phyloP scores from a whole-genome alignment of 2,797 vertebrate genomes.

The Enteromius anoplus region DNA sequence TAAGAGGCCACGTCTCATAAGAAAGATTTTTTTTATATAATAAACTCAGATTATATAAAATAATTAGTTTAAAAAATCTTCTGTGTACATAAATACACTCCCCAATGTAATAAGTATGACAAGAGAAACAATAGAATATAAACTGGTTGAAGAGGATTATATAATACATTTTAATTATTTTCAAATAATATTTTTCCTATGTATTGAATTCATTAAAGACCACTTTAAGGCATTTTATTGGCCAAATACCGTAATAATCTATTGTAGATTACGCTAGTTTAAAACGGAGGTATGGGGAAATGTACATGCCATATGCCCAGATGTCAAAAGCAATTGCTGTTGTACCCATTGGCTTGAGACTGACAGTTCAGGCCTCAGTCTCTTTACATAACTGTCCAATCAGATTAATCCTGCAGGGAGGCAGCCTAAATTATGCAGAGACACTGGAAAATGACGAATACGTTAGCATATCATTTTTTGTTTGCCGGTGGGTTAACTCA shows the following conservation, averaged over 20 bases:
- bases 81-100: background rate
- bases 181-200: background rate
- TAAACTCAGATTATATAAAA: background rate
- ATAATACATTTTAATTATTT: background rate
- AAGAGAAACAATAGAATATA: background rate
- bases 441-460: conserved; percentile 61
- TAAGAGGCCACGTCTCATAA: background rate
- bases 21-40: background rate
- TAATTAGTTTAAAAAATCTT: background rate
- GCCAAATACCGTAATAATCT: conserved; percentile 5
- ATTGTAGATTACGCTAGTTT: conserved; percentile 19
- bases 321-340: conserved; percentile 60
- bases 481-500: conserved; percentile 54
- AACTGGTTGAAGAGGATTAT: background rate
- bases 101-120: background rate
- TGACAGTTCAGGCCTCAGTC: conserved; percentile 59
- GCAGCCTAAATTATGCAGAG: conserved; percentile 61
- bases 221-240: background rate
- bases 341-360: conserved; percentile 54
- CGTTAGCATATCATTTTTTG: conserved; percentile 63
- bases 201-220: background rate
- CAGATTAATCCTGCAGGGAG: conserved; percentile 62
- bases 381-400: conserved; percentile 64
- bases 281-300: conserved; percentile 15
- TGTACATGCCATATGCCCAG: conserved; percentile 56